Percentiles rank a stretch among this genome's conserved stretches.
Conservation (phyloP, 2,113 vertebrate species). For the Passer domesticus region DNA sequence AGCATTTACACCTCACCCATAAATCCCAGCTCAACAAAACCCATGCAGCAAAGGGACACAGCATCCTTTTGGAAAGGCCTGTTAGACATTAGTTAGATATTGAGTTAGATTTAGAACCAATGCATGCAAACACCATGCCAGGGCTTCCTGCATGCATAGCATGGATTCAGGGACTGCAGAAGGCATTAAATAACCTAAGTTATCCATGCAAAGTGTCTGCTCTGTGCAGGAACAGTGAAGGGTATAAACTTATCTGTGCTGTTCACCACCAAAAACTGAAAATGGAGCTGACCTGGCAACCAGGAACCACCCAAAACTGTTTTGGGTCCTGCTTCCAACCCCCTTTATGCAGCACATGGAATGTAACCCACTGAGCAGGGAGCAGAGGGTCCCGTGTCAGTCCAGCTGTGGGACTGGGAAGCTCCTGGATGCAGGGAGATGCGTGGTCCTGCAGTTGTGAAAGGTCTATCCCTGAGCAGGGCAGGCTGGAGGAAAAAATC, state of each 20-base stretch:
- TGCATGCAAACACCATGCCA: background rate
- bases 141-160: background rate
- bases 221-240: background rate
- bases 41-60: background rate
- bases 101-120: background rate
- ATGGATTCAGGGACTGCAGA: background rate
- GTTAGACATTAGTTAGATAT: background rate
- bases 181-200: background rate
- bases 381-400: background rate
- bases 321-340: background rate
- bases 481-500: background rate
- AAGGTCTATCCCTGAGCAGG: background rate
- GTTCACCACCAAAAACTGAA: background rate
- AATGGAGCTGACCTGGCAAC: background rate
- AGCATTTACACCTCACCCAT: background rate
- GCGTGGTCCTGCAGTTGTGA: background rate
- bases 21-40: background rate
- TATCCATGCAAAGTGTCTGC: background rate
- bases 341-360: background rate
- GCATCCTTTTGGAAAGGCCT: background rate
- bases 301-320: background rate
- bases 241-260: background rate
- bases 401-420: background rate
- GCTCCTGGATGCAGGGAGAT: background rate
- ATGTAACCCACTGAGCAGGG: fast-evolving